These are phyloP conservation scores for Tachypleus tridentatus DNA, from an alignment of 1,140 invertebrate species.

Conservation along the genomic window DNA sequence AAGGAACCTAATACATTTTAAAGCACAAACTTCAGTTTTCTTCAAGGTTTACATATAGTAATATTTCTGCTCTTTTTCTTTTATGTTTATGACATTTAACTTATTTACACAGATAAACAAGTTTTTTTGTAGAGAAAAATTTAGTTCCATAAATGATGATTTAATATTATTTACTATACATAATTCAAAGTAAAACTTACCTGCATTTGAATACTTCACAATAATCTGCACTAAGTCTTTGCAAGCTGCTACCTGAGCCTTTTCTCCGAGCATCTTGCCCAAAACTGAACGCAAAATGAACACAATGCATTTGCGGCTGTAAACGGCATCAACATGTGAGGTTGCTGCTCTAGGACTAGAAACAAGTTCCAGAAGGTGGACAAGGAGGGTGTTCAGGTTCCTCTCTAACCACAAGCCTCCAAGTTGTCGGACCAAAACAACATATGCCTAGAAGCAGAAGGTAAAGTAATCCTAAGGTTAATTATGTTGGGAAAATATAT, in stretches of 20 bases:
- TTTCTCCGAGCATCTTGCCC: slow-evolving; percentile 88
- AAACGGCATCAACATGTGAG: slow-evolving; percentile 93
- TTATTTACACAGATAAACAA: not conserved
- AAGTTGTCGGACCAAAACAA: slow-evolving; percentile 81
- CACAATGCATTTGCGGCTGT: slow-evolving; percentile 92
- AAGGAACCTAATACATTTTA: no score
- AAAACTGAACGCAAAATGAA: slow-evolving; percentile 86
- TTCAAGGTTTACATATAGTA: not conserved
- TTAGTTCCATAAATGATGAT: no score
- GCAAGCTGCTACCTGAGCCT: slow-evolving; percentile 86
- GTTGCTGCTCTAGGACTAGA: slow-evolving; percentile 79
- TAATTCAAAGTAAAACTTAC: slow-evolving; percentile 30
- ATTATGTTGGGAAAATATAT: no score
- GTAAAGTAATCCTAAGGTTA: no score
- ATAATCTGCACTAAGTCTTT: slow-evolving; percentile 88
- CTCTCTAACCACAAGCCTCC: slow-evolving; percentile 88
- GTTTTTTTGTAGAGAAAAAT: not conserved
- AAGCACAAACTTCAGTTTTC: not conserved
- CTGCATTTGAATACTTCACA: slow-evolving; percentile 79
- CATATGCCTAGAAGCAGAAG: slow-evolving; percentile 61
- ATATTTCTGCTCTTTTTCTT: not conserved
- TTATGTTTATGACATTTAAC: not conserved
- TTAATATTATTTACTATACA: not conserved
- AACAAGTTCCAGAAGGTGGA: slow-evolving; percentile 82
- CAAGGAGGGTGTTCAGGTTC: slow-evolving; percentile 70